Conservation (phyloP, 2,113 vertebrate species). For the Rhizomys pruinosus region DNA sequence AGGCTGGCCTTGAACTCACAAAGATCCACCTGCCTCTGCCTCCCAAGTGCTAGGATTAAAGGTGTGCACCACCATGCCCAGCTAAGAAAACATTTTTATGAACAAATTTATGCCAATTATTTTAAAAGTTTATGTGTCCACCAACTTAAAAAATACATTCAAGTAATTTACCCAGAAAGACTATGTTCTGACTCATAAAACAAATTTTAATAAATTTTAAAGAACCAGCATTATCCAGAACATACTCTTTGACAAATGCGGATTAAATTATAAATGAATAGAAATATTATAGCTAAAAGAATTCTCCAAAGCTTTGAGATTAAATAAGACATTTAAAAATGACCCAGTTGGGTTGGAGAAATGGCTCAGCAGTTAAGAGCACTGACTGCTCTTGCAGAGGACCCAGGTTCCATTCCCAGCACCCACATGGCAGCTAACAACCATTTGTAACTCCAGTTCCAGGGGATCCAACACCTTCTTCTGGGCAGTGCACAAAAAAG, state of each 20-base stretch:
- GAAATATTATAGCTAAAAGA: neutral
- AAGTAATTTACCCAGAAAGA: neutral
- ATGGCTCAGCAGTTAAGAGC: no score
- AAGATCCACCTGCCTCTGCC: no score
- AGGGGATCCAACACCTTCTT: no score
- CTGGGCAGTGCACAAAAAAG: no score
- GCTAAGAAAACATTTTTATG: neutral
- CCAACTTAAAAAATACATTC: neutral
- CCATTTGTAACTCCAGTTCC: no score
- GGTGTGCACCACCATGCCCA: no score
- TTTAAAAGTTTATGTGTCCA: neutral
- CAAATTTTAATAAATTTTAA: neutral
- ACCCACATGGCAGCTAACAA: no score
- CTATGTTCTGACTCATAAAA: neutral
- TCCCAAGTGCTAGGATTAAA: no score
- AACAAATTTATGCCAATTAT: neutral
- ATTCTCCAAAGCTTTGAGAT: neutral
- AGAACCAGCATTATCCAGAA: neutral
- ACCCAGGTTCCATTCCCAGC: no score
- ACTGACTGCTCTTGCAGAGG: no score
- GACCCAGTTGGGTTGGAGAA: no score
- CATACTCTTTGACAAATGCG: neutral
- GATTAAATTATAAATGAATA: neutral
- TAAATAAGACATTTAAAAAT: neutral
- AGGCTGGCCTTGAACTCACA: no score